Percentiles rank a stretch among this genome's conserved stretches.
These are phyloP conservation scores for Datnioides undecimradiatus DNA, from an alignment of 2,113 vertebrate genomes.

Conservation along the genomic window DNA sequence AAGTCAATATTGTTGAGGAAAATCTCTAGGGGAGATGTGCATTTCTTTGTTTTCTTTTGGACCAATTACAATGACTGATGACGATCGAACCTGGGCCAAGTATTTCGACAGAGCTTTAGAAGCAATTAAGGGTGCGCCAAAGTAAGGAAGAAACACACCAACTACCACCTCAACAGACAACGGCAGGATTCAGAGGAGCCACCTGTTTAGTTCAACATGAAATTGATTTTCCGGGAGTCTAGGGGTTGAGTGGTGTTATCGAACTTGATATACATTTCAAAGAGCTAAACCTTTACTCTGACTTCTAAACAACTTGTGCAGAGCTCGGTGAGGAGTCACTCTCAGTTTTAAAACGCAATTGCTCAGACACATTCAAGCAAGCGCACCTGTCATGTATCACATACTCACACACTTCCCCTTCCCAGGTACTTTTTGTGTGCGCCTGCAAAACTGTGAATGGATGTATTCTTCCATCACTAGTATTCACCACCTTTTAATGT, in stretches of 20 bases:
- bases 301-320: slow-evolving; percentile 27
- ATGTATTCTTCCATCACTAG: not conserved
- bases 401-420: slow-evolving; percentile 8
- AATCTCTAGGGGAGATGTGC: slow-evolving; percentile 44
- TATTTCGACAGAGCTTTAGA: slow-evolving; percentile 63
- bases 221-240: slow-evolving; percentile 45
- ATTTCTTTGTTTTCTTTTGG: slow-evolving; percentile 65
- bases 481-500: slow-evolving; percentile 7
- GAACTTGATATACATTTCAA: slow-evolving; percentile 50
- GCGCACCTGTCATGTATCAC: slow-evolving; percentile 14
- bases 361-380: slow-evolving; percentile 15
- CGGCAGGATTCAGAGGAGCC: slow-evolving; percentile 21
- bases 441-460: slow-evolving; percentile 2
- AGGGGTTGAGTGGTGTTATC: slow-evolving; percentile 40
- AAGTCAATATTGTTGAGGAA: slow-evolving; percentile 22
- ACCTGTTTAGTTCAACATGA: slow-evolving; percentile 35
- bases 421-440: not conserved
- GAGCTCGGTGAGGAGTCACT: slow-evolving; percentile 10
- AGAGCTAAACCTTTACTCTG: slow-evolving; percentile 38
- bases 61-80: slow-evolving; percentile 64
- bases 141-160: slow-evolving; percentile 11
- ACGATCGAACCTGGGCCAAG: slow-evolving; percentile 37
- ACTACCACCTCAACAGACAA: slow-evolving; percentile 1
- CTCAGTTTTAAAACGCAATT: slow-evolving; percentile 15
- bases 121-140: slow-evolving; percentile 56